A percentile compares a stretch with the other conserved stretches of the same genome.
These are phyloP conservation scores for Machaerirhynchus nigripectus DNA, from an alignment of 2,113 vertebrate genomes.

Conservation along the genomic window DNA sequence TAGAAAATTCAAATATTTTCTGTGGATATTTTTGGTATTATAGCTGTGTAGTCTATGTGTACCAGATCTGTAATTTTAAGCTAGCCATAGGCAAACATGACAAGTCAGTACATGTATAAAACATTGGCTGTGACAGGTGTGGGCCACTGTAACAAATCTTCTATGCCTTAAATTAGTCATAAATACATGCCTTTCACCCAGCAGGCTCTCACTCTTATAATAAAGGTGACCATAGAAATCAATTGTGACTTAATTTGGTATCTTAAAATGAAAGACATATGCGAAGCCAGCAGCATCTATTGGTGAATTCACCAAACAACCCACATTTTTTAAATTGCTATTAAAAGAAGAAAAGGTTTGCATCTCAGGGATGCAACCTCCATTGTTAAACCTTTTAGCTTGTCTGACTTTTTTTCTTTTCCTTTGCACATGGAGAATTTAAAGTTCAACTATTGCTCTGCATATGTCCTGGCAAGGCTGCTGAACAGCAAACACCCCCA, in stretches of 20 bases:
- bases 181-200: conserved; percentile 23
- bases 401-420: background rate
- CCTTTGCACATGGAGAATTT: background rate
- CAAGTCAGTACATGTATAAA: conserved; percentile 18
- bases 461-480: conserved; percentile 11
- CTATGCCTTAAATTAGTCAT: conserved; percentile 24
- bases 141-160: conserved; percentile 35
- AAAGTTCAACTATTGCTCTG: conserved; percentile 5
- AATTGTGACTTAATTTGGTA: conserved; percentile 26
- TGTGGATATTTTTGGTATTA: background rate
- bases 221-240: conserved; percentile 13
- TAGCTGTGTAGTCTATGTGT: background rate
- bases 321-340: background rate
- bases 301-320: conserved; percentile 1
- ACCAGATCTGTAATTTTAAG: conserved; percentile 46
- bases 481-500: conserved; percentile 20
- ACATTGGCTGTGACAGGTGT: conserved; percentile 24
- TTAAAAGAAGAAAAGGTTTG: background rate
- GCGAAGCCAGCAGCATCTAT: background rate
- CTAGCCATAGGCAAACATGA: conserved; percentile 30
- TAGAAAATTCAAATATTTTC: background rate
- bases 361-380: background rate
- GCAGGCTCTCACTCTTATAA: background rate
- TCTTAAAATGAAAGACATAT: conserved; percentile 54
- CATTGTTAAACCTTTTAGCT: background rate